Conservation (phyloP, 1,140 invertebrate genomes). For the Drosophila gunungcola region DNA sequence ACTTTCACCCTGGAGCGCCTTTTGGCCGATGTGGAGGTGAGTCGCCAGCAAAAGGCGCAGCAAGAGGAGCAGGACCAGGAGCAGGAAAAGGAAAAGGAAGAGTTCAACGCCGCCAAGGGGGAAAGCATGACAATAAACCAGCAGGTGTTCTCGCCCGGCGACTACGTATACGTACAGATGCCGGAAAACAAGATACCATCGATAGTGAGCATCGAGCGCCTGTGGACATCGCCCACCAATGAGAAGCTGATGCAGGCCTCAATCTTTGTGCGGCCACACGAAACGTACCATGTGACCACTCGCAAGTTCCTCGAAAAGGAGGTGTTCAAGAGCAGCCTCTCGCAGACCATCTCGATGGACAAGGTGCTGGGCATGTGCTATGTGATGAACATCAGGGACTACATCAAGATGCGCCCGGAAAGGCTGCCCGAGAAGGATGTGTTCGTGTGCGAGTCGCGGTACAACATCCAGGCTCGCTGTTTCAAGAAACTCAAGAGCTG, state of each 20-base stretch:
- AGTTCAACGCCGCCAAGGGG: constrained; percentile 65
- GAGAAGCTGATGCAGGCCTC: constrained; percentile 96
- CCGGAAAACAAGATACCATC: constrained; percentile 87
- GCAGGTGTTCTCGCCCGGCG: constrained; percentile 81
- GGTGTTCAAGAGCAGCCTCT: constrained; percentile 95
- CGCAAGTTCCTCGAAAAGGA: constrained; percentile 98
- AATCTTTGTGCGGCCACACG: constrained; percentile 91
- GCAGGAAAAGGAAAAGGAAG: constrained; percentile 74
- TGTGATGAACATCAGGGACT: constrained; percentile 98
- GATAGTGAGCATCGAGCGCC: constrained; percentile 94
- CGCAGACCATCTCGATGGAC: constrained; percentile 91
- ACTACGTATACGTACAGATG: constrained; percentile 80
- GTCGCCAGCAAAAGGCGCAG: constrained; percentile 91
- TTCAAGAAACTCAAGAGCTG: constrained; percentile 99
- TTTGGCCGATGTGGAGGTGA: constrained; percentile 89
- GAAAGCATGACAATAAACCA: constrained; percentile 84
- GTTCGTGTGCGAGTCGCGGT: constrained; percentile 98
- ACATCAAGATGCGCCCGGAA: constrained; percentile 95
- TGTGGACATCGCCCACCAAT: constrained; percentile 93
- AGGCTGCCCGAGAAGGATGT: constrained; percentile 96
- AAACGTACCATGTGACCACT: constrained; percentile 98
- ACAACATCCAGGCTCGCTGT: constrained; percentile 92
- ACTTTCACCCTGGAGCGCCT: constrained; percentile 91
- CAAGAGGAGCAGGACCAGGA: constrained; percentile 92
- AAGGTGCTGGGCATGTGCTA: constrained; percentile 96